Evolutionary conservation across 2,797 vertebrate genomes (phyloP).

Genomic region (Sebastes alutus): DNA sequence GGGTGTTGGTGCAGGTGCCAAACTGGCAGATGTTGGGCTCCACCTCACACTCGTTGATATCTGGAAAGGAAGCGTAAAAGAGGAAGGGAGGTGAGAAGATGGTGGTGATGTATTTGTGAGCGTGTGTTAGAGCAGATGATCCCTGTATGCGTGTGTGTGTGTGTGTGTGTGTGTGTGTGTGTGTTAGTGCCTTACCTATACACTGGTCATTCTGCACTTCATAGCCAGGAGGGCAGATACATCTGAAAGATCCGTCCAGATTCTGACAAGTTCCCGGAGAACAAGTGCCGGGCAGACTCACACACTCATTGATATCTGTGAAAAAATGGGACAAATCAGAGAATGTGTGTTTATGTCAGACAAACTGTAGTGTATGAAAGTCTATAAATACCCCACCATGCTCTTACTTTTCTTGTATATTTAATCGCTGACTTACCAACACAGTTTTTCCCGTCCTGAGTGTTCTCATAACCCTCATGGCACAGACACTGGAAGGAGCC

Average conservation of each 20-base stretch:
- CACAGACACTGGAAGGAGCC: constrained; percentile 96
- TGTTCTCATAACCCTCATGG: constrained; percentile 91
- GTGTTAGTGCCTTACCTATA: constrained; percentile 81
- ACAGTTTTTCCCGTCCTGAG: constrained; percentile 91
- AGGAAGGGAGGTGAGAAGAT: background rate
- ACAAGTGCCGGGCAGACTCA: constrained; percentile 88
- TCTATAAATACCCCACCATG: background rate
- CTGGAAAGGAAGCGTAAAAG: constrained; percentile 68
- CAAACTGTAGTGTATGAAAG: background rate
- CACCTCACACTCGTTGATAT: constrained; percentile 92
- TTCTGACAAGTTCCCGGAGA: constrained; percentile 96
- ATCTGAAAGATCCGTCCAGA: constrained; percentile 93
- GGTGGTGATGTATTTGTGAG: background rate
- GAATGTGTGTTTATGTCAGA: background rate
- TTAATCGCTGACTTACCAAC: constrained; percentile 83
- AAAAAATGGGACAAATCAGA: background rate
- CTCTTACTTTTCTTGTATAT: background rate
- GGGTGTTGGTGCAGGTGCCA: constrained; percentile 91
- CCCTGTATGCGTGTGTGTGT: background rate
- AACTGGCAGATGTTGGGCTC: constrained; percentile 92
- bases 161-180: constrained; percentile 4
- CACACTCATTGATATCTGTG: constrained; percentile 91
- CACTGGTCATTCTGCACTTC: constrained; percentile 93
- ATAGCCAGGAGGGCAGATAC: constrained; percentile 92
- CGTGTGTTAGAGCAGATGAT: constrained; percentile 28